Conservation (phyloP, 2,113 vertebrate genomes). For the Pantherophis guttatus region DNA sequence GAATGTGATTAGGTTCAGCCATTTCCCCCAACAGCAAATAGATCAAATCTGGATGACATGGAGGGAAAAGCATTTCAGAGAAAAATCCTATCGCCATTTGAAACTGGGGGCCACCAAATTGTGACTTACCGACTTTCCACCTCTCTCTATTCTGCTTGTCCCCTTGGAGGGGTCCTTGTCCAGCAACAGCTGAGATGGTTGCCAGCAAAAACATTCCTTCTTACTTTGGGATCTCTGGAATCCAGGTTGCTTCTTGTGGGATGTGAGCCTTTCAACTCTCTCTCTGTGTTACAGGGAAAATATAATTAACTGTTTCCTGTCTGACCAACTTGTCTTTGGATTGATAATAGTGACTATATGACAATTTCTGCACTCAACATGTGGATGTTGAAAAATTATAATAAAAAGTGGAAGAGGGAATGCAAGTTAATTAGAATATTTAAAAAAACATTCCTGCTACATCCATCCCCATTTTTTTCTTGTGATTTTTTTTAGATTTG, state of each 20-base stretch:
- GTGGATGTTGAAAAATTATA: neutral
- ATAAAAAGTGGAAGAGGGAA: neutral
- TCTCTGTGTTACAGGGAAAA: neutral
- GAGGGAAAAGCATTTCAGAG: neutral
- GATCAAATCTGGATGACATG: neutral
- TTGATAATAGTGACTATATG: neutral
- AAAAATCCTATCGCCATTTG: neutral
- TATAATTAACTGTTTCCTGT: neutral
- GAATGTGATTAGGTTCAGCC: neutral
- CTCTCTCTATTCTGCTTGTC: rapidly evolving
- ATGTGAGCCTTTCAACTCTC: neutral
- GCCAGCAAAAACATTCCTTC: neutral
- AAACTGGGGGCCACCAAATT: rapidly evolving
- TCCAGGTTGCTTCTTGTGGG: neutral
- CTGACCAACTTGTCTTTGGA: too few species aligned
- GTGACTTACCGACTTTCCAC: neutral
- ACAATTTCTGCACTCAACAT: rapidly evolving
- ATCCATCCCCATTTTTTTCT: slow-evolving; percentile 4
- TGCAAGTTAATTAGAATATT: neutral
- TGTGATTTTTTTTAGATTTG: slow-evolving; percentile 16
- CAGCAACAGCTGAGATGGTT: neutral
- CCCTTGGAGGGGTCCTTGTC: neutral
- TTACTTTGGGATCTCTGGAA: neutral
- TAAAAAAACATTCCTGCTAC: neutral
- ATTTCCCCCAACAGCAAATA: neutral